Evolutionary conservation across 1,140 invertebrate genomes (phyloP), one percentile per base, ranked within the genome.

Genomic region (Episyrphus balteatus): DNA sequence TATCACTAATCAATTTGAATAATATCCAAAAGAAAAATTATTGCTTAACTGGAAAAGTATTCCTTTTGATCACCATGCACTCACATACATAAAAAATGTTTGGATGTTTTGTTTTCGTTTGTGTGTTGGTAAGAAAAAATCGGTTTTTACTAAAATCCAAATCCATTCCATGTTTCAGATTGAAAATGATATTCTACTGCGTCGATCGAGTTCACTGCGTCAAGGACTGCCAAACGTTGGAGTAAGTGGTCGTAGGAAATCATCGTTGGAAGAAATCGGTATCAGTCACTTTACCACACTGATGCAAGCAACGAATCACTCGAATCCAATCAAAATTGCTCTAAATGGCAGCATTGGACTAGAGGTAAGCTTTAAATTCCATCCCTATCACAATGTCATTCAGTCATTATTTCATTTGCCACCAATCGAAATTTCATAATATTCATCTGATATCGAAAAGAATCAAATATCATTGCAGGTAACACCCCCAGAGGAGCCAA

Each of bases 341-440:
- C 71, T 89, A 42, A 90, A 89, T 57, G 86, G 83, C 21, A 88
- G 84, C 58, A 90, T 91, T 46, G 87, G 86, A 17, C 73, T 91
- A 46, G 86, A 89, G 69, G 85, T 89, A 52, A 83, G 83, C 17
- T n/a, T n/a, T 8, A 39, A 49, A 0, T 1, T 6, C n/a, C n/a
- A 14, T 42, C n/a, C 13, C n/a, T 13, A n/a, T n/a, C n/a, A 8
- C 31, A 18, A 34, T 7, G 14, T 33, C 19, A 33, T 41, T 33
- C 7, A 17, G 31, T 37, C 15, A 37, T 37, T n/a, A 3, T 42
- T 42, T 21, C 36, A 38, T 14, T 11, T 10, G 3, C 3, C 8
- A 5, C 8, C n/a, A 15, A 12, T 10, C 10, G 21, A 26, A 26
- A 3, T 26, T 26, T 3, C 21, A 26, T 26, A 26, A 26, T 26